Base-by-base conservation (phyloP, 2,113 vertebrate species). In the Boleophthalmus pectinirostris region DNA sequence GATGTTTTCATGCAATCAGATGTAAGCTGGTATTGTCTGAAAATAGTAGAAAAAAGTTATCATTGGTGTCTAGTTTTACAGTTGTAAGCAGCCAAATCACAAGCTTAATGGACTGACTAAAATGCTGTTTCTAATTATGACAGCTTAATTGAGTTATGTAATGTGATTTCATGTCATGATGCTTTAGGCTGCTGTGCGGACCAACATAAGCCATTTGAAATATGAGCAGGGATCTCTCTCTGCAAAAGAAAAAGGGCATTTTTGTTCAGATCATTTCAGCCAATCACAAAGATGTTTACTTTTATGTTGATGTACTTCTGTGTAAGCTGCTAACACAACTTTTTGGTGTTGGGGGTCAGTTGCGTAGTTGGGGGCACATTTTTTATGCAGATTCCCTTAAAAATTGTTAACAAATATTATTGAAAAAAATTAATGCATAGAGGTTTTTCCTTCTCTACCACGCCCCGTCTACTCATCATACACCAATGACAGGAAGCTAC, bases 291-390 rank as follows among this genome's bases (percentile, higher is more conserved):
- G 72, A 72, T 46, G 49, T 20, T 12, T 66, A 45, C 18, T 43
- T 65, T 71, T 45, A 46, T 81, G 78, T 77, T 61, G 67, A 33
- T 46, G 47, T 24, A 70, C 67, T 73, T 81, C 71, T 87, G 83
- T 91, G 77, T 88, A 82, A 90, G 93, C 92, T 93, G 93, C 93
- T 93, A 92, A 84, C 15, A 61, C 24, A 85, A 63, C 16, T n/a
- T n/a, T 64, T 64, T 78, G 88, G 77, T 85, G 84, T 88, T 91
- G 83, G 88, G 89, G 80, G 66, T 66, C 84, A 78, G 83, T 65
- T 54, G 82, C 82, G 73, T 72, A 58, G 72, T 69, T 33, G 57
- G 78, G 63, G 74, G 70, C 80, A 72, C 57, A 23, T 66, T 66
- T 66, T 65, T 66, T 66, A 23, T 66, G 43, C 2, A 21, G 3